A percentile compares a stretch with the other conserved stretches of the same genome.
Conservation (phyloP, 2,888 invertebrate genomes). For the Melanostoma mellinum region DNA sequence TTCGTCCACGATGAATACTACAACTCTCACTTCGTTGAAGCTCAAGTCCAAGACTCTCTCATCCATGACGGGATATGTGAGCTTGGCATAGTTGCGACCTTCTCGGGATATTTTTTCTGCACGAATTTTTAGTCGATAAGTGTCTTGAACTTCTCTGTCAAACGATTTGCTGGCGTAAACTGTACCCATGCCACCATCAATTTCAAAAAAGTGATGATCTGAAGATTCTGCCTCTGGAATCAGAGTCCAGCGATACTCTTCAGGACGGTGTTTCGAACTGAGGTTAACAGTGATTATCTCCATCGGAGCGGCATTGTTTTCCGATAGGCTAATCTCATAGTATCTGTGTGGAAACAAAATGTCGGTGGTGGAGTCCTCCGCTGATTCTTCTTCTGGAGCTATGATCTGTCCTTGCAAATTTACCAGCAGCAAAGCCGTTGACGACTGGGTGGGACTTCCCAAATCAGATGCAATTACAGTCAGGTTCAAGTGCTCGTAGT, state of each 20-base stretch:
- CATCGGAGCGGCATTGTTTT: constrained; percentile 90
- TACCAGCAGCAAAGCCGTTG: constrained; percentile 88
- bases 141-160: constrained; percentile 88
- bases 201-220: constrained; percentile 86
- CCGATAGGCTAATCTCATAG: constrained; percentile 91
- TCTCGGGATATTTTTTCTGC: constrained; percentile 84
- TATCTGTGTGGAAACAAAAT: constrained; percentile 86
- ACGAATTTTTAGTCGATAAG: constrained; percentile 84
- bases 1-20: constrained; percentile 89
- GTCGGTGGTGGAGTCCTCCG: constrained; percentile 74
- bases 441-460: constrained; percentile 91
- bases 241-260: constrained; percentile 86
- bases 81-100: constrained; percentile 87
- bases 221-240: constrained; percentile 84
- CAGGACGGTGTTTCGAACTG: constrained; percentile 86
- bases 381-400: constrained; percentile 82
- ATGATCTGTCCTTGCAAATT: constrained; percentile 83
- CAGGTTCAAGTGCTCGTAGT: constrained; percentile 86
- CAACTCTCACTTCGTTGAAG: constrained; percentile 90
- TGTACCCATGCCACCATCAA: constrained; percentile 90
- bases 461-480: constrained; percentile 92
- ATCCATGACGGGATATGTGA: constrained; percentile 90
- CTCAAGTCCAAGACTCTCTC: constrained; percentile 88
- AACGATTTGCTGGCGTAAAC: constrained; percentile 88
- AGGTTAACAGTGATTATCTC: constrained; percentile 90